These are phyloP conservation scores for Lathamus discolor DNA, from an alignment of 2,113 vertebrate genomes.

Conservation along the genomic window DNA sequence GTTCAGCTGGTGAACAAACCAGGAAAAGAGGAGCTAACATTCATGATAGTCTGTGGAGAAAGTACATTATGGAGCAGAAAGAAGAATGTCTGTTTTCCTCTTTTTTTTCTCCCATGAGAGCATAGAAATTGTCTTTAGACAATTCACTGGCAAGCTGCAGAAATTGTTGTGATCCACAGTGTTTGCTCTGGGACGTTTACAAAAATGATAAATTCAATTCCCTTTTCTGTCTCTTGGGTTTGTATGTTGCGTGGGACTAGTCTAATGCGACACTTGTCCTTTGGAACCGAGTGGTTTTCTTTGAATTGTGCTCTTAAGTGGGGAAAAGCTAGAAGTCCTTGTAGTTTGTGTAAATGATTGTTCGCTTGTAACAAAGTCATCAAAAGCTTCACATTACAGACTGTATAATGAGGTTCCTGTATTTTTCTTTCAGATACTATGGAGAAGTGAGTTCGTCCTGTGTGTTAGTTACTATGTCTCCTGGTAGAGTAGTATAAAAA, in stretches of 20 bases:
- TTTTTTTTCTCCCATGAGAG: not conserved
- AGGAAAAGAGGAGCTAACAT: not conserved
- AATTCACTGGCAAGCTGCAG: not conserved
- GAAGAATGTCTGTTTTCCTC: not conserved
- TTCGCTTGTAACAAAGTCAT: not conserved
- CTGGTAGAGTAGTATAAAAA: not conserved
- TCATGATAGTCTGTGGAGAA: not conserved
- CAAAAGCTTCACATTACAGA: not conserved
- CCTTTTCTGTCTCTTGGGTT: not conserved
- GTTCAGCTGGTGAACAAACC: not conserved
- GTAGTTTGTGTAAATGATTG: not conserved
- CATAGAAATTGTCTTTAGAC: not conserved
- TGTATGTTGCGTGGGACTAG: not conserved
- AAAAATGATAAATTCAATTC: not conserved
- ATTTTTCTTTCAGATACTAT: not conserved
- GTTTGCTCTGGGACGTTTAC: not conserved
- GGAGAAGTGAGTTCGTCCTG: not conserved
- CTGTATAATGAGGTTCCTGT: not conserved
- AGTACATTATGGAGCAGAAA: not conserved
- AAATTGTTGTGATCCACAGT: not conserved
- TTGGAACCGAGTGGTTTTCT: not conserved
- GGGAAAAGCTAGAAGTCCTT: not conserved
- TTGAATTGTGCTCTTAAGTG: not conserved
- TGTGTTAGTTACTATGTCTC: not conserved
- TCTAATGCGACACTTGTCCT: not conserved